phyloP scores from a whole-genome alignment of 2,113 vertebrate species.

The Talpa occidentalis region DNA sequence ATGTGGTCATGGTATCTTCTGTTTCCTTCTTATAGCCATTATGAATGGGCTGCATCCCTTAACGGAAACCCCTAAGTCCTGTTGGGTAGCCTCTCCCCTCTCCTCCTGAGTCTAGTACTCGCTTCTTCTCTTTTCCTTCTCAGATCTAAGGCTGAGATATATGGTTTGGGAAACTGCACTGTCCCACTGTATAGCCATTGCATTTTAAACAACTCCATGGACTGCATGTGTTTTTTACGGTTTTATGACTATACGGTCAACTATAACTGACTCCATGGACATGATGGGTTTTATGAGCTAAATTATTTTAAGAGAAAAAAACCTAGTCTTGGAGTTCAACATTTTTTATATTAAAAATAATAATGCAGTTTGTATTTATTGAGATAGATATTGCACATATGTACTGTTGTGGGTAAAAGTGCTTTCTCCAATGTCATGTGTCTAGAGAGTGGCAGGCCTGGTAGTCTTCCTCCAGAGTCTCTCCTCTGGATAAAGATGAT shows the following conservation, averaged over 20 bases:
- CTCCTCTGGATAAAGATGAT: not conserved
- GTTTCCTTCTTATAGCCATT: not conserved
- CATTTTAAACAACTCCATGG: not conserved
- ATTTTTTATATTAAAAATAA: not conserved
- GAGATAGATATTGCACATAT: not conserved
- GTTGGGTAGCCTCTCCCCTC: accelerated
- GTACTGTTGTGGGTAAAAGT: too few species aligned
- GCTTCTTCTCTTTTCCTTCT: too few species aligned
- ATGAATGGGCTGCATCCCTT: not conserved
- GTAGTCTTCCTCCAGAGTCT: not conserved
- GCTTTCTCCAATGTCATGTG: not conserved
- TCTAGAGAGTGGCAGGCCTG: not conserved
- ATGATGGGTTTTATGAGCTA: not conserved
- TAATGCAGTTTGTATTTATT: not conserved
- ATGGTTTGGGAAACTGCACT: not conserved
- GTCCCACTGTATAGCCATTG: not conserved
- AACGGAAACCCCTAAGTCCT: not conserved
- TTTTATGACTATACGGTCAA: too few species aligned
- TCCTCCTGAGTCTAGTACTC: not conserved
- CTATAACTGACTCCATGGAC: not conserved
- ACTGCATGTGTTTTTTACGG: too few species aligned
- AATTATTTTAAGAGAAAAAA: not conserved
- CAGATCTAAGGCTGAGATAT: not conserved
- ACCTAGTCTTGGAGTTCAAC: not conserved
- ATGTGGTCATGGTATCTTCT: not conserved